Conservation (phyloP, 1,140 invertebrate genomes). For the Calycopis cecrops region DNA sequence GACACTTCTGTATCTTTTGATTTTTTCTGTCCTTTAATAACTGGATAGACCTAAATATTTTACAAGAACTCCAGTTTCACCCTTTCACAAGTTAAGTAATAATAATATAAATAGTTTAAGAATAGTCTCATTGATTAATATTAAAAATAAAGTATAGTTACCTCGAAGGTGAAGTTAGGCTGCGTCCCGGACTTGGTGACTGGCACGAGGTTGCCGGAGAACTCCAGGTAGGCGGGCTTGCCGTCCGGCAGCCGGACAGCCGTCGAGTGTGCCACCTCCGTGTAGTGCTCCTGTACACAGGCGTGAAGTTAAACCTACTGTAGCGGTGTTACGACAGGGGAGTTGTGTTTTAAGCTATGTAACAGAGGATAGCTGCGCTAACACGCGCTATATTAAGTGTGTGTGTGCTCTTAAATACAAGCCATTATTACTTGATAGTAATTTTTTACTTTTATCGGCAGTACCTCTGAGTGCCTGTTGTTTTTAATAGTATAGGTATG, state of each 20-base stretch:
- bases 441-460: too few species aligned
- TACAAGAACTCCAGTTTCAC: too few species aligned
- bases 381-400: too few species aligned
- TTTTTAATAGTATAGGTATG: neutral
- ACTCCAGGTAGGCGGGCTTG: slow-evolving; percentile 93
- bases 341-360: neutral
- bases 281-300: slow-evolving; percentile 25
- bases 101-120: too few species aligned
- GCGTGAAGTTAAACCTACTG: neutral
- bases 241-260: slow-evolving; percentile 84
- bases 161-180: slow-evolving; percentile 76
- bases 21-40: too few species aligned
- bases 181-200: slow-evolving; percentile 96
- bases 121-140: too few species aligned
- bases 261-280: slow-evolving; percentile 43
- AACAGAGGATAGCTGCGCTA: neutral
- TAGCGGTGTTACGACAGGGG: neutral
- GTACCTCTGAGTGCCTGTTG: too few species aligned
- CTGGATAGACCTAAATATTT: too few species aligned
- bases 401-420: too few species aligned
- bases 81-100: too few species aligned
- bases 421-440: too few species aligned
- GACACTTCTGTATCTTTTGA: too few species aligned
- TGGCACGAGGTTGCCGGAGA: slow-evolving; percentile 96
- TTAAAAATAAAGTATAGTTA: slow-evolving; percentile 24